These are phyloP conservation scores for Cryptus armator DNA, from an alignment of 2,888 invertebrate genomes.

Conservation along the genomic window DNA sequence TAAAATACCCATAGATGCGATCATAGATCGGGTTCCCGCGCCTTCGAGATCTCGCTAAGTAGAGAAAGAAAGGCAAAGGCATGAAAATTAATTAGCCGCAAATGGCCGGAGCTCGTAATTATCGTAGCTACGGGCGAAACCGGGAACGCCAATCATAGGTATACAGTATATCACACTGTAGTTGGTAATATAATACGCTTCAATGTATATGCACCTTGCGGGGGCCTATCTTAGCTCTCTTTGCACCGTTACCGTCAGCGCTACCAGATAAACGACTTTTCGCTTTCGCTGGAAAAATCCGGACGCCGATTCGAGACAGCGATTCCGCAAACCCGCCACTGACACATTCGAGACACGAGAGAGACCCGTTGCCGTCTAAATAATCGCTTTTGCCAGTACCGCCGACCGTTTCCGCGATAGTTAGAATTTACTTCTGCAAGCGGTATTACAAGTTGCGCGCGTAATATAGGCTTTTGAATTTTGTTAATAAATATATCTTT, in stretches of 20 bases:
- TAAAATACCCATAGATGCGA: neutral
- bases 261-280: conserved; percentile 56
- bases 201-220: conserved; percentile 21
- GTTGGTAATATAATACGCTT: conserved; percentile 1
- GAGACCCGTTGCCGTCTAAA: neutral
- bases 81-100: conserved; percentile 58
- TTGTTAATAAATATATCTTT: too few relatives aligned
- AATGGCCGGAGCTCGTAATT: conserved; percentile 63
- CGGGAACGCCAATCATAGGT: conserved; percentile 32
- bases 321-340: conserved; percentile 55
- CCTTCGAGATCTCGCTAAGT: conserved; percentile 9
- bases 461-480: neutral
- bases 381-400: conserved; percentile 23
- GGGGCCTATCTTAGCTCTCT: conserved; percentile 21
- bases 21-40: neutral
- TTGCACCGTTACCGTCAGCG: neutral
- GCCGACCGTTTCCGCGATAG: neutral
- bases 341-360: neutral
- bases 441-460: neutral
- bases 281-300: conserved; percentile 73
- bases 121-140: conserved; percentile 67
- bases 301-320: conserved; percentile 55
- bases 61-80: conserved; percentile 62
- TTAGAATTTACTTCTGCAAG: neutral
- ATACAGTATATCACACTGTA: conserved; percentile 20